Evolutionary conservation across 2,797 vertebrate species (phyloP).

Genomic region (Leptoclinus maculatus): DNA sequence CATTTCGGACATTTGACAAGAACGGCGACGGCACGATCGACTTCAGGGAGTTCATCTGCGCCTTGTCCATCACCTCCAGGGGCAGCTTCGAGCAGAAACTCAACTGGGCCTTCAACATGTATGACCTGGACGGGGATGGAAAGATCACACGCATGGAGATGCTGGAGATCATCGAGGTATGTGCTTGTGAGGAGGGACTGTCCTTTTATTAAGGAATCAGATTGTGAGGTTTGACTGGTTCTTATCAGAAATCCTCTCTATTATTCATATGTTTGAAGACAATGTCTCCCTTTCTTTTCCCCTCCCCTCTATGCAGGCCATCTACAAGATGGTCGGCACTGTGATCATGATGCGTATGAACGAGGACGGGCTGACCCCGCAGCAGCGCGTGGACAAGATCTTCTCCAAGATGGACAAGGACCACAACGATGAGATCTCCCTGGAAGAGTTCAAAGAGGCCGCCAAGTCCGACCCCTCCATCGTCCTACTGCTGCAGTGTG

Average conservation of each 20-base stretch:
- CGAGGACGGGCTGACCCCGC: conserved; percentile 95
- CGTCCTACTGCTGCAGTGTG: conserved; percentile 95
- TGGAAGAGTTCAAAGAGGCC: conserved; percentile 99
- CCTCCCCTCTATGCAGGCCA: conserved; percentile 84
- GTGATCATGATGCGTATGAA: conserved; percentile 99
- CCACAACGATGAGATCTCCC: conserved; percentile 95
- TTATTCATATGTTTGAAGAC: not conserved
- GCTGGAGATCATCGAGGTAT: conserved; percentile 99
- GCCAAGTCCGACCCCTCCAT: conserved; percentile 98
- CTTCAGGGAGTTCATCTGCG: conserved; percentile 99
- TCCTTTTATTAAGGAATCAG: not conserved
- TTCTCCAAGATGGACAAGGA: conserved; percentile 99
- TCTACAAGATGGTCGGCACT: conserved; percentile 99
- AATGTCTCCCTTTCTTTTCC: not conserved
- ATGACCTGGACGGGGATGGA: conserved; percentile 96
- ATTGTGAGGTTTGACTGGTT: not conserved
- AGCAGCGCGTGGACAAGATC: conserved; percentile 98
- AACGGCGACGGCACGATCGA: conserved; percentile 98
- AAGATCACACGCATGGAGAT: conserved; percentile 99
- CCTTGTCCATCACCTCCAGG: conserved; percentile 97
- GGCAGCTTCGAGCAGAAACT: conserved; percentile 99
- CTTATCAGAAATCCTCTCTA: too few relatives aligned
- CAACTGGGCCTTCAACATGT: conserved; percentile 99
- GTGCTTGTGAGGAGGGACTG: not conserved
- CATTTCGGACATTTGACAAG: conserved; percentile 98